These are phyloP conservation scores for Eurytoma adleriae DNA, from an alignment of 2,888 invertebrate species.

Conservation along the genomic window DNA sequence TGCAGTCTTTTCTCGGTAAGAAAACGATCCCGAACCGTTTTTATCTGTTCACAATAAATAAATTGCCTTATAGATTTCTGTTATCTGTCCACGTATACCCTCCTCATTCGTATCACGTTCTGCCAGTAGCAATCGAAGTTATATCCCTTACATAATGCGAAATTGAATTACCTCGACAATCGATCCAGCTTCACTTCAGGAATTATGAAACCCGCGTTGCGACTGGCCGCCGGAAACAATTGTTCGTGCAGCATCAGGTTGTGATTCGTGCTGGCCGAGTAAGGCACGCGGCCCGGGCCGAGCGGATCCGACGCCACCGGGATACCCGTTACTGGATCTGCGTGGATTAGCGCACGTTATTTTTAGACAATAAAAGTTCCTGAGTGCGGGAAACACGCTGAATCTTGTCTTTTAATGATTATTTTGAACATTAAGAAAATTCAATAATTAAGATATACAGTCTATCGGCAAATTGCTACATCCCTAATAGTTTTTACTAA, in stretches of 20 bases:
- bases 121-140: background rate
- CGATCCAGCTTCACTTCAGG: constrained; percentile 72
- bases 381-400: too few relatives aligned
- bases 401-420: too few relatives aligned
- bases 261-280: constrained; percentile 79
- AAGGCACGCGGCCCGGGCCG: constrained; percentile 77
- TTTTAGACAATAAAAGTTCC: too few relatives aligned
- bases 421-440: too few relatives aligned
- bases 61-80: constrained; percentile 5
- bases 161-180: constrained; percentile 69
- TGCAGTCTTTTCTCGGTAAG: too few relatives aligned
- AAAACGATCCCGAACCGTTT: too few relatives aligned
- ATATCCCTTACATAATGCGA: constrained; percentile 11
- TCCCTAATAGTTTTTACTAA: too few relatives aligned
- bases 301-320: constrained; percentile 78
- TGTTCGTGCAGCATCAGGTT: constrained; percentile 87
- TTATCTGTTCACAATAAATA: too few relatives aligned
- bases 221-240: constrained; percentile 81
- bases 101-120: background rate
- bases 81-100: background rate
- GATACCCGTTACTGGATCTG: constrained; percentile 86
- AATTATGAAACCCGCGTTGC: constrained; percentile 68
- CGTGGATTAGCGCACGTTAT: constrained; percentile 45
- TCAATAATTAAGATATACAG: too few relatives aligned
- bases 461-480: too few relatives aligned